Evolutionary conservation across 2,888 invertebrate genomes (phyloP).

Genomic region (Caenorhabditis plicata): DNA sequence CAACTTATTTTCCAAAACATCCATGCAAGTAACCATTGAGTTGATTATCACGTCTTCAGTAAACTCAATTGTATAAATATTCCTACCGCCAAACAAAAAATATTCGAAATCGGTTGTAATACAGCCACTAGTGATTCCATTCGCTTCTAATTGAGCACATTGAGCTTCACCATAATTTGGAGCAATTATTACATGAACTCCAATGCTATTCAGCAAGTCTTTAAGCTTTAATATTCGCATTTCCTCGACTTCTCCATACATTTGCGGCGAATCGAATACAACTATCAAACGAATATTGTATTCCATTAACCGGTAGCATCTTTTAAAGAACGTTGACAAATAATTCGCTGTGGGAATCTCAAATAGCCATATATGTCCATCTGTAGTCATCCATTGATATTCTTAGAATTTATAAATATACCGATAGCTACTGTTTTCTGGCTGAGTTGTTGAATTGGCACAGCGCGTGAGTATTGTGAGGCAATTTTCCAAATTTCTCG

Average conservation of each 20-base stretch:
- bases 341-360: conserved; percentile 26
- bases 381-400: conserved; percentile 10
- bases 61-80: conserved; percentile 77
- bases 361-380: conserved; percentile 48
- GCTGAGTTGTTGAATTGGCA: conserved; percentile 20
- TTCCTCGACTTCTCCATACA: no score
- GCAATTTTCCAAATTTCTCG: conserved; percentile 42
- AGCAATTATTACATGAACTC: conserved; percentile 86
- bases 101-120: conserved; percentile 97
- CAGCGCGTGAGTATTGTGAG: conserved; percentile 9
- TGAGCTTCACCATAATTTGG: conserved; percentile 98
- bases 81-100: conserved; percentile 91
- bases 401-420: conserved; percentile 12
- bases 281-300: conserved; percentile 30
- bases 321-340: conserved; percentile 33
- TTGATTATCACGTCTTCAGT: conserved; percentile 43
- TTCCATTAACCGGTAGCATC: conserved; percentile 17
- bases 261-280: conserved; percentile 36
- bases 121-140: conserved; percentile 79
- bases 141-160: conserved; percentile 84
- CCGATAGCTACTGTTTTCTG: conserved; percentile 41
- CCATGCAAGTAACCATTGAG: conserved; percentile 13
- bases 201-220: conserved; percentile 77
- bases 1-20: conserved; percentile 9
- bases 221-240: no score